phyloP scores from a whole-genome alignment of 2,797 vertebrate species.

The Manis pentadactyla region DNA sequence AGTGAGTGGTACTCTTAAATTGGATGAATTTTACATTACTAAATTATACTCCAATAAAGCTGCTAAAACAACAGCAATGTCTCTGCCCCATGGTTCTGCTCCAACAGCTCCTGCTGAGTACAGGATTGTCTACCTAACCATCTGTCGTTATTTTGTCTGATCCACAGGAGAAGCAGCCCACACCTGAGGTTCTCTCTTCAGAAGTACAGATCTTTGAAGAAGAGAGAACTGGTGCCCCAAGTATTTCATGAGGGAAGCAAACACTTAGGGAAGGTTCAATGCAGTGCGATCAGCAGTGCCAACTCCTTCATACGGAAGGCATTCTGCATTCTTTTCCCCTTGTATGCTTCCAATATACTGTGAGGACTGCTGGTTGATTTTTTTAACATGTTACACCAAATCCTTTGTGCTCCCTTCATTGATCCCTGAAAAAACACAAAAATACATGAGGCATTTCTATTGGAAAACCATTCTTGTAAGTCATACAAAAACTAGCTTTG shows the following conservation, averaged over 20 bases:
- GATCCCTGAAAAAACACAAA: neutral
- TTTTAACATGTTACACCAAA: neutral
- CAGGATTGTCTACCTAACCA: neutral
- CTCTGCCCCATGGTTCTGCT: neutral
- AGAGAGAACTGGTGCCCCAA: neutral
- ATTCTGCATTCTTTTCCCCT: neutral
- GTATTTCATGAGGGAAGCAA: neutral
- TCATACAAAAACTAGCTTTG: neutral
- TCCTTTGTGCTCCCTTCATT: neutral
- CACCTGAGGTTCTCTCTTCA: neutral
- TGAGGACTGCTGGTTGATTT: neutral
- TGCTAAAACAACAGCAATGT: neutral
- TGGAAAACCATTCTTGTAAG: neutral
- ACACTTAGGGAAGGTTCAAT: neutral
- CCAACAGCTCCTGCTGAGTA: neutral
- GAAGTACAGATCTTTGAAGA: neutral
- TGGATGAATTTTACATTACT: neutral
- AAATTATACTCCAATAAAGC: neutral
- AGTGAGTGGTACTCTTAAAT: neutral
- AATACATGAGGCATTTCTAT: neutral
- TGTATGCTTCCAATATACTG: neutral
- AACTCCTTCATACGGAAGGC: neutral
- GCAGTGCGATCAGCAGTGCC: neutral
- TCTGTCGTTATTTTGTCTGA: neutral
- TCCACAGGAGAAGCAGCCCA: neutral